A percentile compares a stretch with the other conserved stretches of the same genome.
phyloP scores from a whole-genome alignment of 2,888 invertebrate species.

The Pseudoips prasinana region DNA sequence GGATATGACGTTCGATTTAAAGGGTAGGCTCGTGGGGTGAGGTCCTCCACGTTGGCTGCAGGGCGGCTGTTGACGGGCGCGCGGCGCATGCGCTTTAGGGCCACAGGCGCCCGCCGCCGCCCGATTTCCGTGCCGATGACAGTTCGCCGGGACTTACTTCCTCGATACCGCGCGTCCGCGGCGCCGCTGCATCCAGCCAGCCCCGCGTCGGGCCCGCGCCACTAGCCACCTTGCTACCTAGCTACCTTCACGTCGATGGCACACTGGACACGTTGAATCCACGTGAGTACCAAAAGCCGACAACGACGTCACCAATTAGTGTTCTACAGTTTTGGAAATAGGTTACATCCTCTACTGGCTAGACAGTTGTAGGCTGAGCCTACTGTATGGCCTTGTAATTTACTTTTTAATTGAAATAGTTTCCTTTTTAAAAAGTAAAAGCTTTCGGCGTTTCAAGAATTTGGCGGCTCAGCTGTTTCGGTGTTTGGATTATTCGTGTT shows the following conservation, averaged over 20 bases:
- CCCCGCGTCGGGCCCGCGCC: constrained; percentile 36
- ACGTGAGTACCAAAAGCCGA: constrained; percentile 58
- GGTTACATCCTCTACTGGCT: constrained; percentile 16
- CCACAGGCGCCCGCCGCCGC: constrained; percentile 67
- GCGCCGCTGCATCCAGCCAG: constrained; percentile 56
- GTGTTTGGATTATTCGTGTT: constrained; percentile 27
- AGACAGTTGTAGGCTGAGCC: too few relatives aligned
- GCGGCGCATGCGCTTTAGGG: constrained; percentile 74
- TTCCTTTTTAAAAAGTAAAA: constrained; percentile 28
- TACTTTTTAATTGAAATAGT: constrained; percentile 7
- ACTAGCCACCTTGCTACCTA: constrained; percentile 35
- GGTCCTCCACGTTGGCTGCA: constrained; percentile 55
- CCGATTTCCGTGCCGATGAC: constrained; percentile 84
- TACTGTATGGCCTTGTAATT: neutral
- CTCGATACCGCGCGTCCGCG: constrained; percentile 76
- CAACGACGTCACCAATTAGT: constrained; percentile 29
- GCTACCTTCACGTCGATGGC: constrained; percentile 63
- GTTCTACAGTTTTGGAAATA: constrained; percentile 34
- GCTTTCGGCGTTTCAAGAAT: constrained; percentile 15
- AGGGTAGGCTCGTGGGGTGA: constrained; percentile 61
- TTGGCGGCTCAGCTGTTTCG: constrained; percentile 24
- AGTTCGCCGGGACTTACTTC: constrained; percentile 82
- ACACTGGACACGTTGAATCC: constrained; percentile 51
- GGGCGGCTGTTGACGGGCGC: constrained; percentile 81
- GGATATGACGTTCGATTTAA: constrained; percentile 82